Base-by-base conservation (phyloP, 1,140 invertebrate genomes). In the Metaphire vulgaris region DNA sequence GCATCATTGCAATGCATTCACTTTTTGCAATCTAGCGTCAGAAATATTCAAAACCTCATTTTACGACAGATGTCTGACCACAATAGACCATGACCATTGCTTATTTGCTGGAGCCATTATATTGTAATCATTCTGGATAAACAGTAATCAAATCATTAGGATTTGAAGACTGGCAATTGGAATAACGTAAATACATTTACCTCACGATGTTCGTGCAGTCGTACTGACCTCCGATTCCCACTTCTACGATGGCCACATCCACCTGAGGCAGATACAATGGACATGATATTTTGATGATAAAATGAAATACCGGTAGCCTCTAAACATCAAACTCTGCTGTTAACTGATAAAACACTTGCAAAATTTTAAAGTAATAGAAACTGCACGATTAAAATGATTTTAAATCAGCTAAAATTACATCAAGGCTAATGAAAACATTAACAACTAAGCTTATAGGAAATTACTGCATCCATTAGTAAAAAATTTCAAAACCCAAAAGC, bases 221-320 rank as follows among this genome's bases (percentile, higher is more conserved):
- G 80, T 91, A 91, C 83, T 93, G 90, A 0, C 98, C 98, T 0
- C 98, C 98, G 79, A 99, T 97, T 15, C 98, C 98, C 68, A 98
- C 97, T 88, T 99, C 98, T 6, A 99, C 83, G 64, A 99, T 90
- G 0, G 92, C 93, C 6, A 97, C 96, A 84, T 99, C 95, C 28
- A 90, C 88, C 78, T 78, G 6, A 14, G 33, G 76, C 21, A 41
- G 30, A 28, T 32, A 70, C 26, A 75, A 70, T 2, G 1, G 32
- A 56, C 16, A 56, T 15, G 16, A 56, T 73, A 12, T 64, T 12
- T 64, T 15, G 12, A 21, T 32, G 28, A 56, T 56, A 21, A 21
- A 33, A 16, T 16, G 28, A 32, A 56, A 64, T 21, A 16, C 14
- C 33, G 12, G 33, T 73, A 56, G 15, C 41, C 16, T 21, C 29